Conservation (phyloP, 2,888 invertebrate genomes). For the Drosophila monieri region DNA sequence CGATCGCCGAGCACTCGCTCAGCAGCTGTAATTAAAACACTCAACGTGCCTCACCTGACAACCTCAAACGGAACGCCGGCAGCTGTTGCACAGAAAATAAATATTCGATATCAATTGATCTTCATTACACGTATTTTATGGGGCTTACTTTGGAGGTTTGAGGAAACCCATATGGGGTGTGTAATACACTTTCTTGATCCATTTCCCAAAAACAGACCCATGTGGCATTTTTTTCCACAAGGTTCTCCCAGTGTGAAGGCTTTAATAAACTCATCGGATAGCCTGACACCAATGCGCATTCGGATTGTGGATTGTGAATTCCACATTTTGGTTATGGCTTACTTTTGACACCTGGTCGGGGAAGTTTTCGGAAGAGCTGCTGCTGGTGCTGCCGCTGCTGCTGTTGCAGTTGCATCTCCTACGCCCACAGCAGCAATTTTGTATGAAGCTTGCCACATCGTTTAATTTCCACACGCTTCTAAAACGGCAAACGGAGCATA, state of each 20-base stretch:
- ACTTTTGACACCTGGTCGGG: constrained; percentile 55
- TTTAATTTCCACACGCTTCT: constrained; percentile 66
- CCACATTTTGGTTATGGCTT: constrained; percentile 25
- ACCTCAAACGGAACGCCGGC: constrained; percentile 37
- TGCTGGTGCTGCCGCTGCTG: background rate
- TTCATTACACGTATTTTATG: background rate
- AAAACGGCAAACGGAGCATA: constrained; percentile 26
- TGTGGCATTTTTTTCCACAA: background rate
- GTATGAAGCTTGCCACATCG: constrained; percentile 39
- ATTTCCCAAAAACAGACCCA: background rate
- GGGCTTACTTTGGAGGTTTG: background rate
- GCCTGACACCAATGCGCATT: constrained; percentile 41
- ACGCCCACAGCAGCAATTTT: constrained; percentile 48
- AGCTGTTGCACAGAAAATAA: constrained; percentile 24
- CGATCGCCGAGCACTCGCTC: constrained; percentile 20
- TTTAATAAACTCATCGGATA: constrained; percentile 44
- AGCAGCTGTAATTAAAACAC: constrained; percentile 47
- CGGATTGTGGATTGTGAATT: constrained; percentile 29
- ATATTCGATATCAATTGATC: background rate
- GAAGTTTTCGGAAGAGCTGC: constrained; percentile 50
- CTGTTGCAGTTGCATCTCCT: constrained; percentile 19
- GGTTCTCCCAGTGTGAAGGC: constrained; percentile 17
- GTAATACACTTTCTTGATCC: background rate
- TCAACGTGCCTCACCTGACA: constrained; percentile 41
- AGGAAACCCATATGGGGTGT: background rate